Evolutionary conservation across 2,797 vertebrate genomes (phyloP).

Genomic region (Periophthalmus magnuspinnatus): DNA sequence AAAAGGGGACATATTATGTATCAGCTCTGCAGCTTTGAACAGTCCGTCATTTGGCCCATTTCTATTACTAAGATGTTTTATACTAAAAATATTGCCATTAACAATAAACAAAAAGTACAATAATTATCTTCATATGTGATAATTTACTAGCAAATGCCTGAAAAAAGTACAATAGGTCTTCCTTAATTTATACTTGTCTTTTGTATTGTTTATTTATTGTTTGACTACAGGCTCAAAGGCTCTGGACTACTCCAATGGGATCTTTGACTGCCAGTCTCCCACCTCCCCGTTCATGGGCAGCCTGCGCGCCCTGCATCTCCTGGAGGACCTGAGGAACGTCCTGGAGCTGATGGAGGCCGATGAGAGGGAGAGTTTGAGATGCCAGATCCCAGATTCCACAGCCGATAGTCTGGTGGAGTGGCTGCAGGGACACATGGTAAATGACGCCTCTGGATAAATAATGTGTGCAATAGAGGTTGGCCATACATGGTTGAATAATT

Average conservation of each 20-base stretch:
- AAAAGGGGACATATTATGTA: too few relatives aligned
- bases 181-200: too few relatives aligned
- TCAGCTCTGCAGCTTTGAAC: too few relatives aligned
- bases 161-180: too few relatives aligned
- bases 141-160: too few relatives aligned
- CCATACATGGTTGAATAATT: too few relatives aligned
- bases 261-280: conserved; percentile 98
- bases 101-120: too few relatives aligned
- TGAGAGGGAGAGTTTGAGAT: conserved; percentile 89
- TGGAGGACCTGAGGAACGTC: conserved; percentile 90
- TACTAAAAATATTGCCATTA: too few relatives aligned
- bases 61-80: too few relatives aligned
- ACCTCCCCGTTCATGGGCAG: conserved; percentile 95
- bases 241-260: conserved; percentile 92
- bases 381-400: conserved; percentile 92
- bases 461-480: too few relatives aligned
- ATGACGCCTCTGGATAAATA: conserved; percentile 4
- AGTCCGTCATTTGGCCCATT: too few relatives aligned
- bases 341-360: conserved; percentile 93
- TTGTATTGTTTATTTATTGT: neutral
- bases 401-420: conserved; percentile 87
- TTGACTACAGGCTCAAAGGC: conserved; percentile 88
- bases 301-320: conserved; percentile 88
- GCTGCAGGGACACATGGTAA: conserved; percentile 93
- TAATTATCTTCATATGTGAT: too few relatives aligned